Base-by-base conservation (phyloP, 92 coral and sea anemone genomes). In the Porites evermanni region DNA sequence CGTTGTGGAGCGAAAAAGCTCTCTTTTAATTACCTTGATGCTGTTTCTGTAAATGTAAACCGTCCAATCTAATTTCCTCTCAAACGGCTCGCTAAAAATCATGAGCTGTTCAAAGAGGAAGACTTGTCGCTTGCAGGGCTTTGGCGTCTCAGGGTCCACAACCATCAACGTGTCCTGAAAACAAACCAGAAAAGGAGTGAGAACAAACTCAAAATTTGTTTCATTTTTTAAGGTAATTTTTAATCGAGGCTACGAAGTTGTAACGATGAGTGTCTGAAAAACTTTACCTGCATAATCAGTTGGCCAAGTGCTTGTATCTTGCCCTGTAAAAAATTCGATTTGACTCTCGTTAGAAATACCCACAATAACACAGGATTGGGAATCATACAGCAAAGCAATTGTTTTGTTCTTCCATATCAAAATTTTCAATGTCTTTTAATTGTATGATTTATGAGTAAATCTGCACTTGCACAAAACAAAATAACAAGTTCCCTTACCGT, bases 1-100 rank as follows among this genome's bases (percentile, higher is more conserved):
- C 47, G 6, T 38, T 38, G 5, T 38, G 47, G 47, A 38, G 47
- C 6, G 47, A 38, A 38, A 38, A 38, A 4, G 6, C 6, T 0
- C 47, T 38, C 47, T 38, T 38, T 38, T 38, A 4, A 56, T 11
- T 83, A 97, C 99, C 96, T 97, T 97, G 26, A 97, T 96, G 82
- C 97, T 95, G 78, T 97, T 95, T 80, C 99, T 94, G 86, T 97
- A 97, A 72, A 97, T 97, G 77, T 95, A 97, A 64, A 97, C 99
- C 2, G 99, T 97, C 99, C 99, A 97, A 67, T 97, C 98, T 74
- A 77, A 77, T 75, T 93, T 97, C 78, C 99, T 87, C 81, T 97
- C 99, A 79, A 97, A 97, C 18, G 98, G 98, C 73, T 97, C 99
- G 74, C 99, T 97, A 72, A 97, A 97, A 84, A 97, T 95, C 81